Evolutionary conservation across 2,113 vertebrate genomes (phyloP).

Genomic region (Myrmecophaga tridactyla): DNA sequence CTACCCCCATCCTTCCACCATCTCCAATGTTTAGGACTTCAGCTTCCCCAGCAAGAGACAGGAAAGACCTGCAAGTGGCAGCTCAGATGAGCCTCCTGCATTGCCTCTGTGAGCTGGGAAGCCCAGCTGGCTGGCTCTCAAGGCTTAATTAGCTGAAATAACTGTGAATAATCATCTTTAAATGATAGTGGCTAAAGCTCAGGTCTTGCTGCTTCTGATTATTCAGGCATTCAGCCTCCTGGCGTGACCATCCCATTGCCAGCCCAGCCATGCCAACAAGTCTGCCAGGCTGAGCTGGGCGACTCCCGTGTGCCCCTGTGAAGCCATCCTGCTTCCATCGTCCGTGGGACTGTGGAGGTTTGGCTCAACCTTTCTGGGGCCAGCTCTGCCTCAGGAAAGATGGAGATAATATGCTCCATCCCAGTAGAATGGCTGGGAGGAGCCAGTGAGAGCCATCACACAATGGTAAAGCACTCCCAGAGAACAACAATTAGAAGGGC

Average conservation of each 20-base stretch:
- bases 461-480: not conserved
- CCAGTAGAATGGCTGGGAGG: not conserved
- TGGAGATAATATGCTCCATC: accelerated
- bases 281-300: not conserved
- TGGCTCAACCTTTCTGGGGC: not conserved
- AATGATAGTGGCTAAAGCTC: slow-evolving; percentile 60
- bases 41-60: not conserved
- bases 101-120: slow-evolving; percentile 21
- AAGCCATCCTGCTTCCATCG: not conserved
- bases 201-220: not conserved
- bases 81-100: not conserved
- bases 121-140: slow-evolving; percentile 61
- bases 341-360: accelerated
- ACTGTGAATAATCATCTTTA: slow-evolving; percentile 61
- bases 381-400: not conserved
- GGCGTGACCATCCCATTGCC: not conserved
- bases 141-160: slow-evolving; percentile 71
- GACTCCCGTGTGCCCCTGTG: accelerated
- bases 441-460: not conserved
- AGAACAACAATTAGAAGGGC: accelerated
- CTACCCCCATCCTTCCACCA: too few relatives aligned
- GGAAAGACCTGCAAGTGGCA: not conserved
- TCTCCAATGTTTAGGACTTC: not conserved
- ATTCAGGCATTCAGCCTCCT: not conserved
- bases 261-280: not conserved